phyloP scores from a whole-genome alignment of 2,888 invertebrate species.

The Pristionchus fissidentatus region DNA sequence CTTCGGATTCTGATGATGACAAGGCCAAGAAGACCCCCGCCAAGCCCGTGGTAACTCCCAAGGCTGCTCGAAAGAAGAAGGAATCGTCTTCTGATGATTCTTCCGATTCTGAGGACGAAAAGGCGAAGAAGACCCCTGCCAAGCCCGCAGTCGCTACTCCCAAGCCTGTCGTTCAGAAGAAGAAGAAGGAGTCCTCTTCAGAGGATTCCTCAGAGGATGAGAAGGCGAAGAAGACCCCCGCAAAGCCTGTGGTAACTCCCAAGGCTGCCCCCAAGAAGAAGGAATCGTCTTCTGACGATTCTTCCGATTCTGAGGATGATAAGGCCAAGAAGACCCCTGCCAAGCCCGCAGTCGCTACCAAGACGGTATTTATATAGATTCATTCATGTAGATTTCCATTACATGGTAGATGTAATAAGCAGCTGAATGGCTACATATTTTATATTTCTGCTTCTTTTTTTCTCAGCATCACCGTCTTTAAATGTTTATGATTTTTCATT shows the following conservation, averaged over 20 bases:
- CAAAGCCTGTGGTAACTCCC: constrained; percentile 22
- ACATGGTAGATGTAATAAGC: too few relatives aligned
- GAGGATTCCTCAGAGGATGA: constrained; percentile 54
- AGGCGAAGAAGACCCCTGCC: constrained; percentile 51
- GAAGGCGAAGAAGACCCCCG: constrained; percentile 51
- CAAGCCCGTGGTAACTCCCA: constrained; percentile 42
- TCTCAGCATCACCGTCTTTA: too few relatives aligned
- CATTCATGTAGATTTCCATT: too few relatives aligned
- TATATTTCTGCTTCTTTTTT: too few relatives aligned
- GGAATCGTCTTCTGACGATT: constrained; percentile 50
- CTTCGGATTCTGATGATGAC: constrained; percentile 58
- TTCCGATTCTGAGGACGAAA: constrained; percentile 50
- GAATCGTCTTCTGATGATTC: constrained; percentile 51
- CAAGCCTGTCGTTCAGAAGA: constrained; percentile 52
- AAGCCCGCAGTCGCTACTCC: background rate
- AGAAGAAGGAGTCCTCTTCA: constrained; percentile 9
- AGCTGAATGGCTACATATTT: too few relatives aligned
- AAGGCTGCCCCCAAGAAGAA: constrained; percentile 47
- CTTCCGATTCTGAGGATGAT: constrained; percentile 51
- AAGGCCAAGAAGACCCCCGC: constrained; percentile 50
- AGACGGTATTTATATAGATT: too few relatives aligned
- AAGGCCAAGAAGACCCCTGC: constrained; percentile 52
- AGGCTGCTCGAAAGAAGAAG: constrained; percentile 53
- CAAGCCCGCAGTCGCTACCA: background rate
- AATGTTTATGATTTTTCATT: too few relatives aligned